phyloP scores from a whole-genome alignment of 2,888 invertebrate species.

The Diploptera punctata region DNA sequence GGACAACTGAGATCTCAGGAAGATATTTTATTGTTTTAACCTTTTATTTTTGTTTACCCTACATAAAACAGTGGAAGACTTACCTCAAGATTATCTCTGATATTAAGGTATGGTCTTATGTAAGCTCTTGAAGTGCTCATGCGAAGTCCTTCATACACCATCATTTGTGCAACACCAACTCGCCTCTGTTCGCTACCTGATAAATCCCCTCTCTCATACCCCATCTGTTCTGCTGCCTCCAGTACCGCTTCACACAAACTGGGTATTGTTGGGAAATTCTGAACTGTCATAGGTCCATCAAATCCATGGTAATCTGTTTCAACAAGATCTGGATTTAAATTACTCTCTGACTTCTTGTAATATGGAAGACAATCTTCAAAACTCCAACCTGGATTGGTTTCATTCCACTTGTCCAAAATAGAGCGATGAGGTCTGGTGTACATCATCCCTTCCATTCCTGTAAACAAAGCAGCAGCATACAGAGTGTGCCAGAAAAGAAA shows the following conservation, averaged over 20 bases:
- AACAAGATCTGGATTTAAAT: slow-evolving; percentile 34
- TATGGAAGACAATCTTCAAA: slow-evolving; percentile 52
- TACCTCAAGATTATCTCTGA: slow-evolving; percentile 20
- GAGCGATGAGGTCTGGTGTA: slow-evolving; percentile 65
- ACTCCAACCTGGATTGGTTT: slow-evolving; percentile 64
- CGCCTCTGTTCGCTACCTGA: slow-evolving; percentile 47
- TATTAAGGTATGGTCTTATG: slow-evolving; percentile 49
- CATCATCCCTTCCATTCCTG: slow-evolving; percentile 55
- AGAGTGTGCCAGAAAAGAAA: too few species aligned
- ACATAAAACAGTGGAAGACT: too few species aligned
- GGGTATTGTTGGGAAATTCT: slow-evolving; percentile 54
- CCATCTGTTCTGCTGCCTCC: slow-evolving; percentile 52
- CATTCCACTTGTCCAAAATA: slow-evolving; percentile 74
- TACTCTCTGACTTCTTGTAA: slow-evolving; percentile 54
- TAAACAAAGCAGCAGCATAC: too few species aligned
- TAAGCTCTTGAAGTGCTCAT: slow-evolving; percentile 62
- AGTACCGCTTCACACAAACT: slow-evolving; percentile 52
- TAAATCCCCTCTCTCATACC: slow-evolving; percentile 54
- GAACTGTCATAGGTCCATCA: slow-evolving; percentile 54
- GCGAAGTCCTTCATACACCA: slow-evolving; percentile 47
- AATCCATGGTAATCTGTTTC: slow-evolving; percentile 51
- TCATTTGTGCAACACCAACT: slow-evolving; percentile 43
- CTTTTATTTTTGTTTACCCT: too few species aligned
- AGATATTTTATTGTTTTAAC: too few species aligned
- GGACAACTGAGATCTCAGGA: too few species aligned